Evolutionary conservation across 2,888 invertebrate species (phyloP).

Genomic region (Eristalis tenax): DNA sequence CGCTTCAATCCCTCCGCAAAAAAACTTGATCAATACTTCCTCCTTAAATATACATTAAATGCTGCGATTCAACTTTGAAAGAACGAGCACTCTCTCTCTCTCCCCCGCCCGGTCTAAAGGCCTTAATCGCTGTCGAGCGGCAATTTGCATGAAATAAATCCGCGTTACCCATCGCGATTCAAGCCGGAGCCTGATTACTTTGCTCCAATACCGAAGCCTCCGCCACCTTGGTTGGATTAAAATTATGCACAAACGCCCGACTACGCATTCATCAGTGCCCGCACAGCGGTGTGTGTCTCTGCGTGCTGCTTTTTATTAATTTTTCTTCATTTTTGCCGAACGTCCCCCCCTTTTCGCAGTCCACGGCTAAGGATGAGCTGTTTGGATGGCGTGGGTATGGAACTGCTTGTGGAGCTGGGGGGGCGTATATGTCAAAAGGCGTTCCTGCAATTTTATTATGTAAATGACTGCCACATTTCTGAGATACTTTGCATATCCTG

Average conservation of each 20-base stretch:
- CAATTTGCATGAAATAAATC: constrained; percentile 7
- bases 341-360: neutral
- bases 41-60: neutral
- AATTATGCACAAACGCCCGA: constrained; percentile 8
- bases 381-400: neutral
- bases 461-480: constrained; percentile 30
- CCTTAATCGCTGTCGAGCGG: neutral
- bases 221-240: constrained; percentile 12
- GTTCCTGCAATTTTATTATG: constrained; percentile 44
- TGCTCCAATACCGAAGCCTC: neutral
- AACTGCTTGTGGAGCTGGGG: neutral
- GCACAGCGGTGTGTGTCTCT: neutral
- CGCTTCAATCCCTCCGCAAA: neutral
- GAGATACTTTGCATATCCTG: constrained; percentile 36
- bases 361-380: neutral
- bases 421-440: constrained; percentile 32
- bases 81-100: neutral
- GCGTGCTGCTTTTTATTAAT: neutral
- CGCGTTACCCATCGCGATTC: neutral
- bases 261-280: constrained; percentile 1
- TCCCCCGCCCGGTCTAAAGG: neutral
- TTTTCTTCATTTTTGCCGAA: neutral
- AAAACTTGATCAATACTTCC: neutral
- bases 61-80: neutral
- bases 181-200: constrained; percentile 15